These are phyloP conservation scores for Cactoblastis cactorum DNA, from an alignment of 2,888 invertebrate genomes.

Conservation along the genomic window DNA sequence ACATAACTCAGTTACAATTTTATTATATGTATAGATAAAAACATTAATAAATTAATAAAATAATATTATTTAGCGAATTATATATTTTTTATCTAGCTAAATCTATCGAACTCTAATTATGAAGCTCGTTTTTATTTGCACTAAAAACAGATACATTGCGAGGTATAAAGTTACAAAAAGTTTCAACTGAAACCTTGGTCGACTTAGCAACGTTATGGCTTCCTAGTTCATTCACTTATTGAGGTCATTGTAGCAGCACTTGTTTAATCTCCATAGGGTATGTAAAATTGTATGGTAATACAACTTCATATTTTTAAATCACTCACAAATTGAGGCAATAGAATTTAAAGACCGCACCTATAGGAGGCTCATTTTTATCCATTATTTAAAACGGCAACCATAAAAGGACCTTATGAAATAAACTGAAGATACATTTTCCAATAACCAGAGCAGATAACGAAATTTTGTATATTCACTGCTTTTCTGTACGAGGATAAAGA, in stretches of 20 bases:
- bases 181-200: constrained; percentile 32
- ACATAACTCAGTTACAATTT: too few species aligned
- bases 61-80: too few species aligned
- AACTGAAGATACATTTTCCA: not conserved
- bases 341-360: constrained; percentile 1
- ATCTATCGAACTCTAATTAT: too few species aligned
- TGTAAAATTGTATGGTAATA: not conserved
- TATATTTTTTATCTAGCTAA: too few species aligned
- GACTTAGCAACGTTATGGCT: constrained; percentile 29
- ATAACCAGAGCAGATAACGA: constrained; percentile 1
- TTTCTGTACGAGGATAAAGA: constrained; percentile 8
- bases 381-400: not conserved
- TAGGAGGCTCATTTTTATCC: constrained; percentile 4
- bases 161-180: constrained; percentile 8
- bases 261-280: not conserved
- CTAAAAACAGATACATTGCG: not conserved
- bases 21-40: too few species aligned
- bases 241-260: constrained; percentile 21
- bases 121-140: not conserved
- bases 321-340: constrained; percentile 3
- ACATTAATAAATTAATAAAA: too few species aligned
- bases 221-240: constrained; percentile 37
- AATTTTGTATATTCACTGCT: constrained; percentile 1
- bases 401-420: constrained; percentile 5
- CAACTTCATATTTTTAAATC: not conserved